These are phyloP conservation scores for Podarcis muralis DNA, from an alignment of 2,113 vertebrate species.

Conservation along the genomic window DNA sequence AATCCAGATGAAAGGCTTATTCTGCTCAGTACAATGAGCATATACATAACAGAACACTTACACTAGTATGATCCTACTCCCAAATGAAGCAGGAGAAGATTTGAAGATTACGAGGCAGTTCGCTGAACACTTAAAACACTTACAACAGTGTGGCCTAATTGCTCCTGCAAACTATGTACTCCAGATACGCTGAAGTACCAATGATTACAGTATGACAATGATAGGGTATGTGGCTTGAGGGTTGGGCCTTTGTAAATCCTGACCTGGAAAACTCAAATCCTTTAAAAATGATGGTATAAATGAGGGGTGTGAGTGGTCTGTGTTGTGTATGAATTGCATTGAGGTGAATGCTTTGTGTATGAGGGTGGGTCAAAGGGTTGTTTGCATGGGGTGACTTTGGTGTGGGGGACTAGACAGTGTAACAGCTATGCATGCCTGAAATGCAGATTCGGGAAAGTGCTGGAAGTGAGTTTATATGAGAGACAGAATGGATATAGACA, in stretches of 20 bases:
- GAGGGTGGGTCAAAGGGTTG: neutral
- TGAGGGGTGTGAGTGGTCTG: neutral
- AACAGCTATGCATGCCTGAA: neutral
- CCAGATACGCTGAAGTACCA: slow-evolving; percentile 7
- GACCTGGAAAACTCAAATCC: slow-evolving; percentile 7
- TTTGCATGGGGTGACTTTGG: neutral
- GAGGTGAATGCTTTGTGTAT: neutral
- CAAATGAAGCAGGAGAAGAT: slow-evolving; percentile 30
- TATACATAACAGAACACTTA: slow-evolving; percentile 3
- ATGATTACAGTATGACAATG: slow-evolving; percentile 19
- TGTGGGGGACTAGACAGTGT: neutral
- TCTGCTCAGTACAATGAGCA: neutral
- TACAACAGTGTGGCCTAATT: slow-evolving; percentile 26
- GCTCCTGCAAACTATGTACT: slow-evolving; percentile 1
- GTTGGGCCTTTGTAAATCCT: neutral
- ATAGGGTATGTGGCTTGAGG: slow-evolving; percentile 18
- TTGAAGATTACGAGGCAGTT: slow-evolving; percentile 33
- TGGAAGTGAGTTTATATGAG: no score
- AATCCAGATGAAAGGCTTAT: slow-evolving; percentile 17
- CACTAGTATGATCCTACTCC: slow-evolving; percentile 10
- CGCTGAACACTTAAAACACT: slow-evolving; percentile 14
- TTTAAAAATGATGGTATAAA: neutral
- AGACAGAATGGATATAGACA: neutral
- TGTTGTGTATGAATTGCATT: neutral
- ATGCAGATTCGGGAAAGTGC: neutral